Percentiles rank a stretch among this genome's conserved stretches.
Conservation (phyloP, 2,888 invertebrate genomes). For the Pandemis cinnamomeana region DNA sequence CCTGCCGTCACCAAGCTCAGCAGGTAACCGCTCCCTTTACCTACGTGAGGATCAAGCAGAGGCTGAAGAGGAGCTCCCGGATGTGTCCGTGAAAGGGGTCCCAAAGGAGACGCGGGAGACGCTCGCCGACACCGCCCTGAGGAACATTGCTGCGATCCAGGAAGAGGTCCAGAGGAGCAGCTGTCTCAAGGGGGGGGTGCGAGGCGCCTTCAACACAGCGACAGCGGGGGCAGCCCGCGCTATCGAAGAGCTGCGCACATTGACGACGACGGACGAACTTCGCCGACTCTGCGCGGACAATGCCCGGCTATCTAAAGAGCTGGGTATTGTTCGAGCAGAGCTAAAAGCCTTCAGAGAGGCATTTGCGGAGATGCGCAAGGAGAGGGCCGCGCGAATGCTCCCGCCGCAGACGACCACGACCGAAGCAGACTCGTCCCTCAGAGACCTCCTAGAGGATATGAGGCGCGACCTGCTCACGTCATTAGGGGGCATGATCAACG, state of each 20-base stretch:
- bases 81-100: no score
- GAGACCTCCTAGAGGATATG: background rate
- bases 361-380: background rate
- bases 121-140: no score
- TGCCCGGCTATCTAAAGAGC: background rate
- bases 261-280: background rate
- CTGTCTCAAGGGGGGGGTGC: background rate
- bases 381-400: no score
- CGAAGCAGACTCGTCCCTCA: no score
- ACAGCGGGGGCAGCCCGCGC: background rate
- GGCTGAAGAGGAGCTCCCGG: no score
- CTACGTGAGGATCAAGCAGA: no score
- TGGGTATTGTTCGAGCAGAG: background rate
- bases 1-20: no score
- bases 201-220: background rate
- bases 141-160: no score
- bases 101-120: no score
- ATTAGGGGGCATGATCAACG: no score
- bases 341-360: background rate
- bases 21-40: no score
- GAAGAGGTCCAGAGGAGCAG: background rate
- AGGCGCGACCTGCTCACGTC: background rate
- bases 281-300: background rate
- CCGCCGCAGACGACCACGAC: background rate
- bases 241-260: background rate